Evolutionary conservation across 2,797 vertebrate species (phyloP), one percentile per base, ranked within the genome.

Genomic region (Anas capensis): DNA sequence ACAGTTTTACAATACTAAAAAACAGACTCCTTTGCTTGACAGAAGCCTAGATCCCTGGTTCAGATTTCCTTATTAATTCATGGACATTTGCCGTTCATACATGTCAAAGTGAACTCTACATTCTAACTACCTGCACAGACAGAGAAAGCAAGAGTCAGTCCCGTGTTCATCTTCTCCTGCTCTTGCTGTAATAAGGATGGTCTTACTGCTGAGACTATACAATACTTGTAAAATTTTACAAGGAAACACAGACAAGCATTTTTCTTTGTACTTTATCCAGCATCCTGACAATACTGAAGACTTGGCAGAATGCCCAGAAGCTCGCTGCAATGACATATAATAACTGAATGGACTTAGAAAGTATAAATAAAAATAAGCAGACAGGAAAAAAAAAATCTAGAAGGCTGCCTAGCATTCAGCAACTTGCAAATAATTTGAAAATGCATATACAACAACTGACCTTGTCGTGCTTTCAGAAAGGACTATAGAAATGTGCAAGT

Each of bases 261-360:
- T 93, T 78, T 31, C 85, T 91, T 94, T 88, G 60, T 88, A 93
- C 82, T 88, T 89, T 69, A 92, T 77, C 90, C 83, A 95, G 58
- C 77, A 91, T 24, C 18, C 77, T 92, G 84, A 94, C 91, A 94
- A 81, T 57, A 90, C 53, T 73, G 92, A 94, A 85, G 65, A 19
- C 62, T 94, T 96, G 96, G 95, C 80, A 94, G 73, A 79, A 66
- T 46, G 89, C 96, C 94, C 79, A 96, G 94, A 54, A 70, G 56
- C 78, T 95, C 73, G 72, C 61, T 92, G 85, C 80, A 92, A 15
- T 72, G 84, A 96, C 72, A 94, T 83, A n/a, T 66, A 89, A 87
- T 51, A 6, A 15, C 60, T 86, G 83, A 94, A 94, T 53, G 88
- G 80, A 70, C 62, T 88, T 42, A 14, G 26, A 64, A 94, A 87